Conservation (phyloP, 1,140 invertebrate genomes). For the Mylabris phalerata region DNA sequence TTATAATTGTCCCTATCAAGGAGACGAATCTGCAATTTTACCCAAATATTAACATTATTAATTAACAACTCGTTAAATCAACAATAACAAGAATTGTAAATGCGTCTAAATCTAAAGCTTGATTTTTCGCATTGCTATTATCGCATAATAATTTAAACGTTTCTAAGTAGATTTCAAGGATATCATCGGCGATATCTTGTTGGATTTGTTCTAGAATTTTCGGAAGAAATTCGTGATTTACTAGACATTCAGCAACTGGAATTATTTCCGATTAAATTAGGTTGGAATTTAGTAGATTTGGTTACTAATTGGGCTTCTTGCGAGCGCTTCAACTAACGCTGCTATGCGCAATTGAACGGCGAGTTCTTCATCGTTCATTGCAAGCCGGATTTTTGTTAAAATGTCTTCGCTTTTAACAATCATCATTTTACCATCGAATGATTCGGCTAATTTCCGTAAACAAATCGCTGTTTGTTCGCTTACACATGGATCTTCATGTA, state of each 20-base stretch:
- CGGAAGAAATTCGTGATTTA: slow-evolving; percentile 29
- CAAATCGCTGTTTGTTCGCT: slow-evolving; percentile 28
- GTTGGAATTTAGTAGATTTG: too few species aligned
- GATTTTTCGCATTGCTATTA: slow-evolving; percentile 25
- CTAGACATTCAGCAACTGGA: slow-evolving; percentile 31
- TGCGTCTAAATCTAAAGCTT: slow-evolving; percentile 26
- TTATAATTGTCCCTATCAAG: slow-evolving; percentile 17
- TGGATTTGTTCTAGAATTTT: slow-evolving; percentile 24
- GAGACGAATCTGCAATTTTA: slow-evolving; percentile 16
- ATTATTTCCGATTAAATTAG: not conserved
- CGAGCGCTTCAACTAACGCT: slow-evolving; percentile 23
- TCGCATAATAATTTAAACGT: slow-evolving; percentile 31
- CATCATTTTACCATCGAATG: slow-evolving; percentile 27
- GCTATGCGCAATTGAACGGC: slow-evolving; percentile 29
- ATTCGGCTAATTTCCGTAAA: slow-evolving; percentile 26
- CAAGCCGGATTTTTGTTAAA: slow-evolving; percentile 24
- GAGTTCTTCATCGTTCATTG: slow-evolving; percentile 21
- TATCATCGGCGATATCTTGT: slow-evolving; percentile 18
- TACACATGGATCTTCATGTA: slow-evolving; percentile 22
- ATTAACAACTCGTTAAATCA: slow-evolving; percentile 3
- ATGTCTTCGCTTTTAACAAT: slow-evolving; percentile 27
- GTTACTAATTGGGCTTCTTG: slow-evolving; percentile 26
- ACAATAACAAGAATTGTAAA: slow-evolving; percentile 25
- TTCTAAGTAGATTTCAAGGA: slow-evolving; percentile 25
- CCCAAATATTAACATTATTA: not conserved